Base-by-base conservation (phyloP, 2,797 vertebrate genomes). In the Echiichthys vipera region DNA sequence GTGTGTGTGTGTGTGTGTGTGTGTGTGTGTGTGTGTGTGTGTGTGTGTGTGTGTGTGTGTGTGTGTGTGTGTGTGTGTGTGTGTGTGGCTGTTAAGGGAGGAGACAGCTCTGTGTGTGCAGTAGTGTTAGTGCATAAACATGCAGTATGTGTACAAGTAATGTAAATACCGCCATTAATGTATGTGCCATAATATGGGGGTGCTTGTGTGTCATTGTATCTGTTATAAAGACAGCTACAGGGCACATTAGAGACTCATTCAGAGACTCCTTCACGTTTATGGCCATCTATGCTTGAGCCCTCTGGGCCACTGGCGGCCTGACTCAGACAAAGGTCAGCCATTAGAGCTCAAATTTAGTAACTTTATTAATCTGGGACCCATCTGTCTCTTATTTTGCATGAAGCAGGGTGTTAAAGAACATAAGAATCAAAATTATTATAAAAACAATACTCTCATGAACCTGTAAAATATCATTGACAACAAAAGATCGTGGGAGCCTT, bases 281-380 rank as follows among this genome's bases (percentile, higher is more conserved):
- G 65, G 59, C 78, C 25, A 10, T 76, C 45, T 74, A n/a, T 54
- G 14, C 68, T 71, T 25, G 8, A 68, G 39, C 69, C 79, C 81
- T 81, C 5, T 51, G 65, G 84, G 84, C 80, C 73, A 47, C 54
- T 71, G 80, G 75, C 61, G 20, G 63, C 40, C 57, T 77, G 85
- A 90, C 83, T 91, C 84, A 85, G 42, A 74, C 47, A 86, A 87
- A 92, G 91, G 91, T 90, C 89, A 89, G 65, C 81, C 89, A 91
- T 92, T 93, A 88, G 47, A 43, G 58, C 74, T 80, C 36, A 56
- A 24, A 69, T 71, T 71, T 65, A 53, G n/a, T 42, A 40, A 73
- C 49, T 77, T 73, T 45, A 68, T 65, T 67, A 58, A 77, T 80
- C 10, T 32, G 17, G 67, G 55, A 54, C 25, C 40, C 53, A 32